Base-by-base conservation (phyloP, 1,140 invertebrate species). In the Phocides pigmalion region DNA sequence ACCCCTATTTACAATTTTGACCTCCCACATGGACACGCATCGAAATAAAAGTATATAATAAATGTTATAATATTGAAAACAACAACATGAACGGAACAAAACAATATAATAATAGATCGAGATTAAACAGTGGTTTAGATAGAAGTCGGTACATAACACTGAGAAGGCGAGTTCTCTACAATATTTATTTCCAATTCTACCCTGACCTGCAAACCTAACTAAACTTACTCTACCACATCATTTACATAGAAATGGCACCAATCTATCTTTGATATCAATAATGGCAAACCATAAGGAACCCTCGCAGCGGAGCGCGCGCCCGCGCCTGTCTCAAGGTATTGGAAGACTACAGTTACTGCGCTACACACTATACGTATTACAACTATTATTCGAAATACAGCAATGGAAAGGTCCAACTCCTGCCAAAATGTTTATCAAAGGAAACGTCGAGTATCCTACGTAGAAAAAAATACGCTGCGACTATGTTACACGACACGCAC, bases 181-280 rank as follows among this genome's bases (percentile, higher is more conserved):
- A 82, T 81, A 88, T 87, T 87, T 82, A 81, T 84, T 88, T 88
- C 84, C 84, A 82, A 84, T 79, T 72, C 84, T 89, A 91, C 87
- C 89, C 89, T 90, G 89, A 89, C 89, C 89, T 76, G 86, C 87
- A 88, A 87, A 88, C 89, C 87, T 91, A 90, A 84, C 84, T 90
- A 82, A 87, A 84, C 89, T 90, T 89, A 90, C 83, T 39, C 87
- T 90, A 91, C 82, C 89, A 70, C 85, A 79, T 89, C 87, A 83
- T 88, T 85, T 88, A 91, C 83, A 88, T 82, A 85, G 83, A 89
- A 89, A 91, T 91, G 89, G 87, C 89, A 91, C 89, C 89, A 89
- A 90, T 89, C 89, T 91, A 89, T 91, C 89, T 91, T 91, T 91
- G 89, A 91, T 91, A 90, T 89, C 82, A 87, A 83, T 79, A 91